Base-by-base conservation (phyloP, 1,140 invertebrate species). In the Caenorhabditis remanei region DNA sequence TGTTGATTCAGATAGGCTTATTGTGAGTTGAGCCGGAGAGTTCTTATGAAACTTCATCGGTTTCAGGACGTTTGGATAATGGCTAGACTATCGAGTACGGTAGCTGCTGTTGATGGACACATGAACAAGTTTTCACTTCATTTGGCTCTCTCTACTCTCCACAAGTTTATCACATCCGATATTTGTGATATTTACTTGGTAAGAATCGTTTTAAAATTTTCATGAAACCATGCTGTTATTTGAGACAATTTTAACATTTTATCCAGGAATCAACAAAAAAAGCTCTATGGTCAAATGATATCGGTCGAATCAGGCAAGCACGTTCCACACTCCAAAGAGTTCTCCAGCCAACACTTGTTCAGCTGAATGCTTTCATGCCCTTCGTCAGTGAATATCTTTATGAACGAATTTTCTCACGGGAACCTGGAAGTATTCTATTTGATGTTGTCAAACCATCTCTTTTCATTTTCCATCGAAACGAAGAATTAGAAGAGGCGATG, bases 1-100 rank as follows among this genome's bases (percentile, higher is more conserved):
- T n/a, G 43, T 63, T 16, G 82, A 89, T 84, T 85, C 63, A 19
- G 90, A 87, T 85, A 14, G 55, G 11, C 21, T 65, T 61, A 43
- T 75, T 32, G 71, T 43, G 53, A 82, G 83, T 83, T 58, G 24
- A 58, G 55, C 32, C 32, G 32, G 32, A 32, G 32, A 87, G 19
- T 53, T 41, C 21, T 87, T 75, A 24, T 53, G 6, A 48, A 19
- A 21, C 14, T 55, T 82, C 0, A 3, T 56, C 6, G 82, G 61
- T 87, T 86, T 84, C 56, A 90, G 89, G 97, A 99, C 93, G 93
- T 95, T 32, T 99, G 98, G 98, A 98, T 99, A 93, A 92, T 98
- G 8, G 97, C 96, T 84, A 94, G 96, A 50, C 92, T 98, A 13
- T 94, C 95, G 43, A 93, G 95, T 13, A 96, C 97, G 13, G 95